phyloP scores from a whole-genome alignment of 2,113 vertebrate species.

The Arothron firmamentum region DNA sequence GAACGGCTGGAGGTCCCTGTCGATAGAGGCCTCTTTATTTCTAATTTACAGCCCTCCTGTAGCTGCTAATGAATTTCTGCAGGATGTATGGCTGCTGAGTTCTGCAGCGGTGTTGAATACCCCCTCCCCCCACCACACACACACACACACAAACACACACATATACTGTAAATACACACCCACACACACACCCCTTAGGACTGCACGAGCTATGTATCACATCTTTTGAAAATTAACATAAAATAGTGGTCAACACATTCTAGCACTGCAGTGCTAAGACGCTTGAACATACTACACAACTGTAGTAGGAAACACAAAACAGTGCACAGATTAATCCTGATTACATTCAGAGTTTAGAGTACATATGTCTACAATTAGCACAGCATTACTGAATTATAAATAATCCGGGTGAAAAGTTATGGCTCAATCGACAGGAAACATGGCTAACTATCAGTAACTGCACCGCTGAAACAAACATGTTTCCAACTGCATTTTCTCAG shows the following conservation, averaged over 20 bases:
- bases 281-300: slow-evolving; percentile 46
- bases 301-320: slow-evolving; percentile 39
- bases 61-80: slow-evolving; percentile 42
- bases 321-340: slow-evolving; percentile 48
- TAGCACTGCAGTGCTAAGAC: no score
- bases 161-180: no score
- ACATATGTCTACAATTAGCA: slow-evolving; percentile 28
- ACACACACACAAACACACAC: no score
- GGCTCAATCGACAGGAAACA: slow-evolving; percentile 10
- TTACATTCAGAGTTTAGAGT: slow-evolving; percentile 53
- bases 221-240: no score
- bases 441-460: slow-evolving; percentile 23
- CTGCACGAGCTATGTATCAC: no score
- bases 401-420: slow-evolving; percentile 4
- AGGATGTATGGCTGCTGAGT: slow-evolving; percentile 43
- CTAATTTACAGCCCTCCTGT: slow-evolving; percentile 55
- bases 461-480: no score
- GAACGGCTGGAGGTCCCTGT: slow-evolving; percentile 16
- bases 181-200: no score
- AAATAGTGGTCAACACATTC: no score
- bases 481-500: no score
- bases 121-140: background rate
- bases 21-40: slow-evolving; percentile 49
- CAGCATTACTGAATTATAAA: slow-evolving; percentile 43
- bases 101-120: slow-evolving; percentile 2